Conservation (phyloP, 2,797 vertebrate species). For the Hydrolagus colliei region DNA sequence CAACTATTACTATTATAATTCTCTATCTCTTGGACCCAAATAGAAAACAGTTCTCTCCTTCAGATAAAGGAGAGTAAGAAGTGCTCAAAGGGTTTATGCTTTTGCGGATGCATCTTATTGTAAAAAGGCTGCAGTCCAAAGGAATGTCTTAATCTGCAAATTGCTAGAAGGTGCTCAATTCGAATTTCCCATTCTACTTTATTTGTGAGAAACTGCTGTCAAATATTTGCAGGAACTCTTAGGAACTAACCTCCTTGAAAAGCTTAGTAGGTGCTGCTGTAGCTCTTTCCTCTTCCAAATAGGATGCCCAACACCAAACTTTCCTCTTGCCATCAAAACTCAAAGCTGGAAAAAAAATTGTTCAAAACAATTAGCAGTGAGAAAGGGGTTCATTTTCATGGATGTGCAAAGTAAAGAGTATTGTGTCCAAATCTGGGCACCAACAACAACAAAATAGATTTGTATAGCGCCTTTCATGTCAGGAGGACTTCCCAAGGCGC, state of each 20-base stretch:
- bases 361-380: conserved; percentile 25
- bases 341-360: conserved; percentile 50
- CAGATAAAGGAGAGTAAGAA: not conserved
- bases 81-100: not conserved
- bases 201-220: not conserved
- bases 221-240: not conserved
- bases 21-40: not conserved
- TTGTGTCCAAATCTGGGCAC: no score
- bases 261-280: conserved; percentile 65
- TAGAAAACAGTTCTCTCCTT: no score
- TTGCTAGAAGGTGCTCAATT: no score
- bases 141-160: no score
- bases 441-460: no score
- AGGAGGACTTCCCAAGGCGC: no score
- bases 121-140: not conserved
- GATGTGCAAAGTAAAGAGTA: no score
- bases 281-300: conserved; percentile 70
- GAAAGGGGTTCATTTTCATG: not conserved
- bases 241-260: conserved; percentile 65
- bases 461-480: no score
- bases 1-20: not conserved
- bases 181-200: not conserved
- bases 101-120: not conserved
- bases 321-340: conserved; percentile 66
- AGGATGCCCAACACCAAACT: conserved; percentile 72